Percentiles rank a stretch among this genome's conserved stretches.
These are phyloP conservation scores for Drosophila serrata DNA, from an alignment of 1,140 invertebrate species.

Conservation along the genomic window DNA sequence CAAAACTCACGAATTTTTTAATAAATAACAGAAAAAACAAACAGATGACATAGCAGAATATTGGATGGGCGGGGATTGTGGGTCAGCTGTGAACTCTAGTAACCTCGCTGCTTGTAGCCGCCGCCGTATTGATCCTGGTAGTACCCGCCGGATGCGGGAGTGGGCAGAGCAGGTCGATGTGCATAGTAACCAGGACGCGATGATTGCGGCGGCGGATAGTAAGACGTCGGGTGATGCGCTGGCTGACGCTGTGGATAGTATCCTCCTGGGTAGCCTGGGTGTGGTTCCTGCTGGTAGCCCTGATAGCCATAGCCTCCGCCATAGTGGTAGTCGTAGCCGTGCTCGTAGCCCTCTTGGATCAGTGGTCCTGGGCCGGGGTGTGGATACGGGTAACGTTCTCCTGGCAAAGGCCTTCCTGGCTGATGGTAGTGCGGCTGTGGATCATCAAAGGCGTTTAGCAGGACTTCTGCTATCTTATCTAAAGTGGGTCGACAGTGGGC, in stretches of 20 bases:
- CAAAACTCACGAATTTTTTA: slow-evolving; percentile 33
- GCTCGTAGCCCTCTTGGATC: slow-evolving; percentile 65
- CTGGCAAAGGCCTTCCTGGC: slow-evolving; percentile 10
- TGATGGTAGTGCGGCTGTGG: slow-evolving; percentile 13
- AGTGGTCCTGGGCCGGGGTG: slow-evolving; percentile 36
- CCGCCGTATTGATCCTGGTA: slow-evolving; percentile 45
- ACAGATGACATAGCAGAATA: slow-evolving; percentile 9
- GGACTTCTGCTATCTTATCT: slow-evolving; percentile 60
- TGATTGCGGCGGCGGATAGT: slow-evolving; percentile 16
- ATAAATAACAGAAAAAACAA: slow-evolving; percentile 59
- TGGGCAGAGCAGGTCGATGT: background rate
- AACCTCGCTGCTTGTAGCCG: slow-evolving; percentile 64
- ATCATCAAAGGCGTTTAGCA: slow-evolving; percentile 50
- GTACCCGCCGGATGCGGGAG: slow-evolving; percentile 17
- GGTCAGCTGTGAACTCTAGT: slow-evolving; percentile 35
- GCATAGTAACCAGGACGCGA: slow-evolving; percentile 47
- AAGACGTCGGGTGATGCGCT: slow-evolving; percentile 1
- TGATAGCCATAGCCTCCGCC: slow-evolving; percentile 54
- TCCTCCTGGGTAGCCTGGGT: slow-evolving; percentile 26
- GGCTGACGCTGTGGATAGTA: slow-evolving; percentile 32
- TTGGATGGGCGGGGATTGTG: background rate
- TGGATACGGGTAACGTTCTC: slow-evolving; percentile 3
- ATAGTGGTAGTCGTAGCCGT: slow-evolving; percentile 70
- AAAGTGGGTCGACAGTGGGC: slow-evolving; percentile 60
- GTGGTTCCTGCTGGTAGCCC: slow-evolving; percentile 18